Conservation (phyloP, 2,888 invertebrate species). For the Nebria brevicollis region DNA sequence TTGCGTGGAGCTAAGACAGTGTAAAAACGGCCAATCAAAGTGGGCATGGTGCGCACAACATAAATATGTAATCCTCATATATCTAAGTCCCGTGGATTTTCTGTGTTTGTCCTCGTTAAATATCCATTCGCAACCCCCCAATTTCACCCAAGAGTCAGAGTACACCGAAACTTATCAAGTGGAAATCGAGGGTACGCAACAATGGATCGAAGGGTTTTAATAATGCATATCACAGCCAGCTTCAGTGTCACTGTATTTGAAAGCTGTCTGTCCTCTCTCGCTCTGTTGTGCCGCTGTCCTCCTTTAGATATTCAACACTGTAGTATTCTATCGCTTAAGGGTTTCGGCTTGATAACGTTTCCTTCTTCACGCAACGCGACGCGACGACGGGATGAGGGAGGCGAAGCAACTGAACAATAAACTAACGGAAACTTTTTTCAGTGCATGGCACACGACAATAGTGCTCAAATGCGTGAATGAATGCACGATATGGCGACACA, state of each 20-base stretch:
- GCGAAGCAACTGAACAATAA: neutral
- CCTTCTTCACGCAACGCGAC: neutral
- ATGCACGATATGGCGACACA: neutral
- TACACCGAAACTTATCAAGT: conserved; percentile 43
- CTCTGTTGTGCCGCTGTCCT: neutral
- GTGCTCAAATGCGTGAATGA: neutral
- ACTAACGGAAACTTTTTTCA: neutral
- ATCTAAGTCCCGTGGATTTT: neutral
- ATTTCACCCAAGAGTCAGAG: neutral
- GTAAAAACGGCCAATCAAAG: too few species aligned
- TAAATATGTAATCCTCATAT: neutral
- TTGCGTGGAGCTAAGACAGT: too few species aligned
- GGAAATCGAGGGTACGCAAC: conserved; percentile 38
- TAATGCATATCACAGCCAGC: conserved; percentile 39
- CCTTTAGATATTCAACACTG: neutral
- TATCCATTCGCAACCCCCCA: conserved; percentile 34
- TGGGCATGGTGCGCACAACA: too few species aligned
- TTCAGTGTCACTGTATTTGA: conserved; percentile 18
- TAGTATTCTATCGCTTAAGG: neutral
- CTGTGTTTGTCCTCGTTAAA: conserved; percentile 43
- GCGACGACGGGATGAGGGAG: too few species aligned
- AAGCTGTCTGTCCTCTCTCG: neutral
- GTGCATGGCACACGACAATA: neutral
- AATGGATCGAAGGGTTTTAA: conserved; percentile 43
- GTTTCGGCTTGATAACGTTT: neutral